Conservation (phyloP, 2,113 vertebrate species). For the Pseudois nayaur region DNA sequence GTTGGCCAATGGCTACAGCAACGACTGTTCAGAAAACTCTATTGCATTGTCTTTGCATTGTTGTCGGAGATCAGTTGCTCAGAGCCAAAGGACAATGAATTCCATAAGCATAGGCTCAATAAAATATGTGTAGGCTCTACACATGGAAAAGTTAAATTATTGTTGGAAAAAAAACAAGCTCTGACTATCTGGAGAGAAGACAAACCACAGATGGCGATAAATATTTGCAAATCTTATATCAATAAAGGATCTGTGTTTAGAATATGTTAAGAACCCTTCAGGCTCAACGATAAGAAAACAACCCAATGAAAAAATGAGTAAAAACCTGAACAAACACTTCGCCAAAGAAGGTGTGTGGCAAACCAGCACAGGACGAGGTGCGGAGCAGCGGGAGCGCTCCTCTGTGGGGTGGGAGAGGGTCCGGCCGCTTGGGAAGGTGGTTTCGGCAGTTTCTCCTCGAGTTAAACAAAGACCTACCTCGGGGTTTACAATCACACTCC, state of each 20-base stretch:
- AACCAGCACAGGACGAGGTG: accelerated
- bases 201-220: accelerated
- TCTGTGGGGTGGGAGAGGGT: accelerated
- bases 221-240: accelerated
- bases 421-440: accelerated
- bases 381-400: accelerated
- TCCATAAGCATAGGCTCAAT: too few species aligned
- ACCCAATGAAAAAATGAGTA: accelerated
- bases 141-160: accelerated
- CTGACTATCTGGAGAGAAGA: too few species aligned
- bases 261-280: accelerated
- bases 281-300: accelerated
- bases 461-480: accelerated
- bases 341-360: accelerated
- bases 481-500: accelerated
- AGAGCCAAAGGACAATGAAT: accelerated
- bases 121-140: accelerated
- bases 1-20: accelerated
- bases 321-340: background rate
- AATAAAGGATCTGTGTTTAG: accelerated
- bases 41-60: accelerated
- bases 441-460: background rate
- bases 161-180: accelerated
- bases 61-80: background rate
- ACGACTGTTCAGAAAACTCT: accelerated